Conservation (phyloP, 2,797 vertebrate species). For the Mionectes olivaceus region DNA sequence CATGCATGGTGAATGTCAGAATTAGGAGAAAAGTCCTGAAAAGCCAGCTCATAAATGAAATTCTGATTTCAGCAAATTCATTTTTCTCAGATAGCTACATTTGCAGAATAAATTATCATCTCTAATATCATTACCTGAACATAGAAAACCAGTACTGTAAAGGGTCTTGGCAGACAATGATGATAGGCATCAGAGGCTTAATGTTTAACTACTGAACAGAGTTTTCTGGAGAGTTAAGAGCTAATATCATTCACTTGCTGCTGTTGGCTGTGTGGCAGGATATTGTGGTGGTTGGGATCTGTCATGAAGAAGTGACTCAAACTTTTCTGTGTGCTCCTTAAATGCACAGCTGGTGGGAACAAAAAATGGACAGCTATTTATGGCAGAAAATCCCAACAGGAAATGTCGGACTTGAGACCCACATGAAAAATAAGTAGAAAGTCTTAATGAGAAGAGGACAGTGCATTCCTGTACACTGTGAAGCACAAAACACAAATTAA, state of each 20-base stretch:
- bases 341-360: not conserved
- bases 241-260: constrained; percentile 21
- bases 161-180: constrained; percentile 29
- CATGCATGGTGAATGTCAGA: not conserved
- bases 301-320: constrained; percentile 45
- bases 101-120: constrained; percentile 45
- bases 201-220: constrained; percentile 59
- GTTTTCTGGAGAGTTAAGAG: constrained; percentile 45
- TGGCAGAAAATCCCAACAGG: not conserved
- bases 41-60: constrained; percentile 33
- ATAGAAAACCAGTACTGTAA: not conserved
- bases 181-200: constrained; percentile 25
- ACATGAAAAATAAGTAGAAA: not conserved
- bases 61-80: constrained; percentile 38
- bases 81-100: constrained; percentile 20
- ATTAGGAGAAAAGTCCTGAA: constrained; percentile 32
- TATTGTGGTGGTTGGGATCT: not conserved
- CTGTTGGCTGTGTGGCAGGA: not conserved
- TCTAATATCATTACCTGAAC: constrained; percentile 46
- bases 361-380: constrained; percentile 1
- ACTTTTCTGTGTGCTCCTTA: constrained; percentile 29
- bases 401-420: not conserved
- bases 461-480: not conserved
- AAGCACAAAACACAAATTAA: not conserved
- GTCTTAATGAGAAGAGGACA: not conserved